Conservation (phyloP, 2,888 invertebrate genomes). For the Antheraea yamamai region DNA sequence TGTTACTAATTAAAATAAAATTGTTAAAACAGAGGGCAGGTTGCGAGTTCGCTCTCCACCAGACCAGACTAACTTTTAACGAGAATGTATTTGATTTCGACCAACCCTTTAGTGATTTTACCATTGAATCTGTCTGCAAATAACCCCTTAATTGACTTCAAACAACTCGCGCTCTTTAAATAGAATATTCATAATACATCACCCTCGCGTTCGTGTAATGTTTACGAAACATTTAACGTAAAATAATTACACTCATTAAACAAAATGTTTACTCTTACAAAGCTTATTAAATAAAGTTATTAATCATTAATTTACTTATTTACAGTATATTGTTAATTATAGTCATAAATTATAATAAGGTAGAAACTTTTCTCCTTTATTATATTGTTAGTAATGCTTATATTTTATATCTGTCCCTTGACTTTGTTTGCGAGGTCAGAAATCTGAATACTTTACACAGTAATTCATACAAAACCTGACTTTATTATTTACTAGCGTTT, state of each 20-base stretch:
- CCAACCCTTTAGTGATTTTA: slow-evolving; percentile 80
- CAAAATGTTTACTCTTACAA: not conserved
- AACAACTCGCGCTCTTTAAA: slow-evolving; percentile 70
- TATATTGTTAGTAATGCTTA: not conserved
- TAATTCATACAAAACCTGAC: not conserved
- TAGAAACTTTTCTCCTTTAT: not conserved
- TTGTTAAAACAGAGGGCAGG: slow-evolving; percentile 72
- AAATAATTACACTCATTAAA: slow-evolving; percentile 1
- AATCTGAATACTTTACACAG: not conserved
- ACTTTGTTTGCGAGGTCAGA: not conserved
- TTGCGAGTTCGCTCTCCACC: slow-evolving; percentile 54
- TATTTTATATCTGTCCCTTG: not conserved
- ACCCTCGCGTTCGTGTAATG: not conserved
- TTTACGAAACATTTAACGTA: not conserved
- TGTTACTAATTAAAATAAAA: slow-evolving; percentile 81
- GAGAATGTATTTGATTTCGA: slow-evolving; percentile 81
- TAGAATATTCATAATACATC: slow-evolving; percentile 54
- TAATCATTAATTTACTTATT: not conserved
- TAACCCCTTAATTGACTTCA: slow-evolving; percentile 80
- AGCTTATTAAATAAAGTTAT: slow-evolving; percentile 6
- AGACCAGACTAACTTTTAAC: slow-evolving; percentile 78
- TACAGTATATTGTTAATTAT: not conserved
- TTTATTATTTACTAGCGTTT: not conserved
- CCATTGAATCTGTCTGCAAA: slow-evolving; percentile 79
- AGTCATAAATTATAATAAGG: not conserved